Base-by-base conservation (phyloP, 2,888 invertebrate genomes). In the Mactromeris polynyma region DNA sequence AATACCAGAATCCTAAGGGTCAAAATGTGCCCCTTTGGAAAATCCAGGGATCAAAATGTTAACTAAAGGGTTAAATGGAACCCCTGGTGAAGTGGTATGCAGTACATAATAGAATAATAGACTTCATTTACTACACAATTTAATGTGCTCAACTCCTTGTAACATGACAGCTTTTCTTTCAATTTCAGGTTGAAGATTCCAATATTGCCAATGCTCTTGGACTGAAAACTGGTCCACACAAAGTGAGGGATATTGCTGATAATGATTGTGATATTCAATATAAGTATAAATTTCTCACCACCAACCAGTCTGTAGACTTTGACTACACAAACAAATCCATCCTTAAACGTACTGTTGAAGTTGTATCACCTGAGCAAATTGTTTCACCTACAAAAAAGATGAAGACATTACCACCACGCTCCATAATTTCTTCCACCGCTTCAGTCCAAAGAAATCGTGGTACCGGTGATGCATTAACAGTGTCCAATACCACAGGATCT, bases 201-300 rank as follows among this genome's bases (percentile, higher is more conserved):
- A 90, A 82, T 51, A 78, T 95, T 38, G 95, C 95, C 3, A 87
- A 93, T 54, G 93, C 93, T 40, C 90, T 96, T 17, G 95, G 94
- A 21, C 89, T 96, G 38, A 88, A 93, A 42, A 86, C 90, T 14
- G 95, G 95, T 26, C 89, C 87, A 17, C 94, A 95, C 86, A 94
- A 93, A 77, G 94, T 95, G n/a, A 94, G 94, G 79, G 94, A 94
- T 17, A 93, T 95, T 79, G 93, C 93, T 9, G 90, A 89, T 19
- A 91, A 89, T 51, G 95, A 95, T 82, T 81, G 88, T 31, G 90
- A 86, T n/a, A 38, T 88, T 7, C 89, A 93, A 79, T 95, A 94
- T 86, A 93, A 93, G 31, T 93, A 93, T 46, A 93, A 92, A 77
- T 88, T 92, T 33, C 90, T 92, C 58, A 93, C 93, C 14, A 92